These are phyloP conservation scores for Pachycephus smyrnensis DNA, from an alignment of 2,888 invertebrate species.

Conservation along the genomic window DNA sequence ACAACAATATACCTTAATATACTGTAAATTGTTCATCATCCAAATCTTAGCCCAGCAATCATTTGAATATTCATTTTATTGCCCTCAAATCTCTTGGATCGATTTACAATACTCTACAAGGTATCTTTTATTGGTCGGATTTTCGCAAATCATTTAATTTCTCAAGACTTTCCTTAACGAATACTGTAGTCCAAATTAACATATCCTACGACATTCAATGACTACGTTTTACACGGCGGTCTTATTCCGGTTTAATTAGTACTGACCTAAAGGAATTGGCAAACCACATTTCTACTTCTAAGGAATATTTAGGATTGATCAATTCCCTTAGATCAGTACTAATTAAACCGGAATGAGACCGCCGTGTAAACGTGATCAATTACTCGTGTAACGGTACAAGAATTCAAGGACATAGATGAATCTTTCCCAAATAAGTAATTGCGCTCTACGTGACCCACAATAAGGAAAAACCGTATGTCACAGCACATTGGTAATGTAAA, in stretches of 20 bases:
- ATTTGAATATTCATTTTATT: background rate
- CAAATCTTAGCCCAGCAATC: background rate
- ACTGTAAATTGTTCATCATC: background rate
- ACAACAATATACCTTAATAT: background rate
- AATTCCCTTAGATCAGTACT: no score
- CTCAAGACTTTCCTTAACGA: background rate
- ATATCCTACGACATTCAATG: no score
- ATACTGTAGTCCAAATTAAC: no score
- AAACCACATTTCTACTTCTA: no score
- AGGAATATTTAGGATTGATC: no score
- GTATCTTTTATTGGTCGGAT: background rate
- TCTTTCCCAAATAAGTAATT: background rate
- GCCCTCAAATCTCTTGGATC: background rate
- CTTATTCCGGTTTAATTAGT: no score
- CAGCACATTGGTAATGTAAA: background rate
- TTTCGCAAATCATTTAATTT: background rate
- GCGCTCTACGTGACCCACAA: background rate
- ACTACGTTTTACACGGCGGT: no score
- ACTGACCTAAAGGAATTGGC: no score
- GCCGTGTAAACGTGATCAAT: no score
- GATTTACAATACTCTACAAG: background rate
- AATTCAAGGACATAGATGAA: background rate
- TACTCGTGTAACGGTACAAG: background rate
- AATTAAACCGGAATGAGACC: no score
- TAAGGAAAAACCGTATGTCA: background rate